Evolutionary conservation across 2,888 invertebrate species (phyloP).

Genomic region (Zygaena filipendulae): DNA sequence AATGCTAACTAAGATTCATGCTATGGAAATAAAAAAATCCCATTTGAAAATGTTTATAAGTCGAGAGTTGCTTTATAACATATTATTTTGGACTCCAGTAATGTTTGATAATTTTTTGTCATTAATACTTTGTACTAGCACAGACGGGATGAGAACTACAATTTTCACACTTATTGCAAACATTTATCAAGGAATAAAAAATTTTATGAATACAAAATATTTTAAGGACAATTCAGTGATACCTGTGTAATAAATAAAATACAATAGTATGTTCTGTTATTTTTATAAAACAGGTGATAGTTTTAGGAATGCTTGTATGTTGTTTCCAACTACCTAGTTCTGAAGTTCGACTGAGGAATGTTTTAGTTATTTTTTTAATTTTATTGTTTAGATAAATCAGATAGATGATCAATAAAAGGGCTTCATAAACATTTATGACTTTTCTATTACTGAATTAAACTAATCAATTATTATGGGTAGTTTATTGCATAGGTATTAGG

Average conservation of each 20-base stretch:
- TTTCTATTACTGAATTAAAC: too few species aligned
- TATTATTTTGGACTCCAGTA: constrained; percentile 56
- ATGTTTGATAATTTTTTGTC: constrained; percentile 56
- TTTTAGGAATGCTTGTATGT: too few species aligned
- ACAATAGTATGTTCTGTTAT: too few species aligned
- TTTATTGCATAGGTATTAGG: too few species aligned
- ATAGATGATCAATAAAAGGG: too few species aligned
- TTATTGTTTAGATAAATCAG: too few species aligned
- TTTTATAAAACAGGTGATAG: too few species aligned
- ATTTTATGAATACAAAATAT: constrained; percentile 51
- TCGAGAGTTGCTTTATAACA: constrained; percentile 47
- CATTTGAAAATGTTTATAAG: constrained; percentile 41
- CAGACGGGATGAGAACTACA: constrained; percentile 39
- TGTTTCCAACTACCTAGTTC: too few species aligned
- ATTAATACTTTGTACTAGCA: constrained; percentile 43
- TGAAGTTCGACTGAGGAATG: too few species aligned
- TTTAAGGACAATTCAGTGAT: constrained; percentile 42
- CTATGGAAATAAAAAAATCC: constrained; percentile 35
- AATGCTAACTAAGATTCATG: constrained; percentile 49
- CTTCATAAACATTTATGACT: too few species aligned
- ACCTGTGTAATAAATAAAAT: constrained; percentile 26
- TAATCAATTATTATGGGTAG: too few species aligned
- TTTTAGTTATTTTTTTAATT: too few species aligned
- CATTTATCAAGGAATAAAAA: constrained; percentile 51
- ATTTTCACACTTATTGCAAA: constrained; percentile 52